Conservation (phyloP, 1,140 invertebrate species). For the Drosophila busckii region DNA sequence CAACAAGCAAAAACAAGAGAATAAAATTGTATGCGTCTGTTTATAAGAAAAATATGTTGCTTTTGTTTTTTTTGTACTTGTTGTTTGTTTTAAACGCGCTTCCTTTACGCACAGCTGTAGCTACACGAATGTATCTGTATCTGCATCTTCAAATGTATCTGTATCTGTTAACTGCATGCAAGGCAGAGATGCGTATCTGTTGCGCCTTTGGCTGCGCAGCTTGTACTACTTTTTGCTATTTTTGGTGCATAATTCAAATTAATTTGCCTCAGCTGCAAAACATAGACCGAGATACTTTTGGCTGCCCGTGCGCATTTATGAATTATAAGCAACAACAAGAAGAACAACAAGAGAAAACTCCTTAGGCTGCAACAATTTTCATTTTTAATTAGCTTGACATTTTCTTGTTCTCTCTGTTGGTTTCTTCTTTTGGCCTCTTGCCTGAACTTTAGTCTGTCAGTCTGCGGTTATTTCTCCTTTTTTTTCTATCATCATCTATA, state of each 20-base stretch:
- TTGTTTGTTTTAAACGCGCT: slow-evolving; percentile 75
- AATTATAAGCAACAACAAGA: slow-evolving; percentile 36
- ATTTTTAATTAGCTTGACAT: slow-evolving; percentile 75
- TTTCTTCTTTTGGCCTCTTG: slow-evolving; percentile 27
- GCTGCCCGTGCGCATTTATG: slow-evolving; percentile 41
- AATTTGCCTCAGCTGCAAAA: slow-evolving; percentile 32
- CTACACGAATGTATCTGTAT: slow-evolving; percentile 16
- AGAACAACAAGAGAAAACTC: neutral
- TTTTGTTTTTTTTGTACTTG: too few relatives aligned
- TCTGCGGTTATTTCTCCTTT: slow-evolving; percentile 30
- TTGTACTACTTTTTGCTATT: slow-evolving; percentile 38
- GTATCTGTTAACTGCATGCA: slow-evolving; percentile 1
- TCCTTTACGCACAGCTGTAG: slow-evolving; percentile 42
- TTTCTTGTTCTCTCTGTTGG: slow-evolving; percentile 12
- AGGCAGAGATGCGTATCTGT: slow-evolving; percentile 60
- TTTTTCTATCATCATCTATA: slow-evolving; percentile 9
- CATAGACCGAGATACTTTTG: slow-evolving; percentile 24
- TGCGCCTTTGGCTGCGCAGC: slow-evolving; percentile 29
- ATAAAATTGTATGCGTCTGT: slow-evolving; percentile 68
- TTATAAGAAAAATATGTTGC: slow-evolving; percentile 77
- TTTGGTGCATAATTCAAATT: slow-evolving; percentile 62
- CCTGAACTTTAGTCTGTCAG: slow-evolving; percentile 19
- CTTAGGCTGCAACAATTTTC: slow-evolving; percentile 19
- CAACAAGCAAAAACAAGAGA: slow-evolving; percentile 39
- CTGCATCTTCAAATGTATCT: slow-evolving; percentile 18